A percentile compares a stretch with the other conserved stretches of the same genome.
phyloP scores from a whole-genome alignment of 2,888 invertebrate genomes.

The Lasius platythorax region DNA sequence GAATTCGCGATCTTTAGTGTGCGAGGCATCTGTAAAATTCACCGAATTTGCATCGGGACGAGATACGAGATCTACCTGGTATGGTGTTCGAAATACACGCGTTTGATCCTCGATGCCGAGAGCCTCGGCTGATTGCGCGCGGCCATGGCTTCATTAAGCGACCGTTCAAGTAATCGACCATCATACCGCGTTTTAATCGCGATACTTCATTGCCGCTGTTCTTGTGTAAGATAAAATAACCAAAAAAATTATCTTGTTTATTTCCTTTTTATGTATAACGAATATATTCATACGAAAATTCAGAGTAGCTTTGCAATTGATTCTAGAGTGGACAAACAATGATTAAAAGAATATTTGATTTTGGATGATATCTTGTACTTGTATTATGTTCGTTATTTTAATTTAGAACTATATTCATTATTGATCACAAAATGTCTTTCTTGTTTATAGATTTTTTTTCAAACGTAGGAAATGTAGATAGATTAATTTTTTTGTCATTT shows the following conservation, averaged over 20 bases:
- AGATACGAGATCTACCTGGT: constrained; percentile 73
- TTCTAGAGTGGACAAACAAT: neutral
- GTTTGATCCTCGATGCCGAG: constrained; percentile 63
- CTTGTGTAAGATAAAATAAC: constrained; percentile 12
- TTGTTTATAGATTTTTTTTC: neutral
- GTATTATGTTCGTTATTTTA: neutral
- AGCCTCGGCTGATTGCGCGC: constrained; percentile 66
- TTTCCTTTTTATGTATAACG: neutral
- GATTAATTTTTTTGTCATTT: constrained; percentile 11
- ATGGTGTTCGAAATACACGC: constrained; percentile 47
- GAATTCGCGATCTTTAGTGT: constrained; percentile 76
- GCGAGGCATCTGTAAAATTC: constrained; percentile 74
- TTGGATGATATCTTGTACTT: neutral
- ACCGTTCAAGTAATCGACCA: constrained; percentile 43
- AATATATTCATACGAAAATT: neutral
- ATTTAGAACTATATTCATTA: neutral
- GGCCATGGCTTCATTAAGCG: constrained; percentile 72
- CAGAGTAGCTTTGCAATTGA: neutral
- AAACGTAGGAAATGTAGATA: constrained; percentile 3
- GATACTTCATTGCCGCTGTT: constrained; percentile 21
- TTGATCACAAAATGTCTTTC: neutral
- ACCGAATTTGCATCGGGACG: constrained; percentile 74
- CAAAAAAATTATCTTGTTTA: neutral
- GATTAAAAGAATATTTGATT: neutral
- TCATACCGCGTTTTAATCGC: constrained; percentile 30